Percentiles rank a stretch among this genome's conserved stretches.
These are phyloP conservation scores for Atopsyche davidsoni DNA, from an alignment of 1,140 invertebrate genomes.

Conservation along the genomic window DNA sequence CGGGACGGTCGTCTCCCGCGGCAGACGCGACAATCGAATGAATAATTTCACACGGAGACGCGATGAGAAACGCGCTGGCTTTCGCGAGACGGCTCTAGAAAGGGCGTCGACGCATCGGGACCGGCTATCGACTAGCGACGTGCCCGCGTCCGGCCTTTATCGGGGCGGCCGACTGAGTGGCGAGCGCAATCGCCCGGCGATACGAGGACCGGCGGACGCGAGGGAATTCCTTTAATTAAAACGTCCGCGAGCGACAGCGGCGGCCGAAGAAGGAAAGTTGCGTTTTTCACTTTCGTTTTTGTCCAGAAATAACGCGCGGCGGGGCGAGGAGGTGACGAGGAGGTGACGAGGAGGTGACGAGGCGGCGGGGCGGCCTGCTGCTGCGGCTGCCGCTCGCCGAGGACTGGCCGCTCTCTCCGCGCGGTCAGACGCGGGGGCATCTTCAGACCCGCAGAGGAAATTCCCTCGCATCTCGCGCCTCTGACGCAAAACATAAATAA, in stretches of 20 bases:
- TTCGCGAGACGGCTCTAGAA: too few species aligned
- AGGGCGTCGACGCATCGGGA: neutral
- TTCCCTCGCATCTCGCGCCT: too few species aligned
- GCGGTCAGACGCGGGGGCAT: too few species aligned
- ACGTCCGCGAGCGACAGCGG: too few species aligned
- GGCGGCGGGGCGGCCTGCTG: neutral
- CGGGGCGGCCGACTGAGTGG: neutral
- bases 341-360: neutral
- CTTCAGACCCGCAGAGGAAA: too few species aligned
- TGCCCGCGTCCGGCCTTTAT: neutral
- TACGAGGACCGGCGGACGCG: neutral
- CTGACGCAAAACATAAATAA: too few species aligned
- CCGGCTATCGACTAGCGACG: neutral
- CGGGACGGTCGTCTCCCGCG: too few species aligned
- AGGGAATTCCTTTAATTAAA: slow-evolving; percentile 5
- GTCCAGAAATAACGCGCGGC: slow-evolving; percentile 10
- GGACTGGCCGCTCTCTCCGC: too few species aligned
- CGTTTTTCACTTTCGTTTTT: slow-evolving; percentile 23
- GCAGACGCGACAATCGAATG: too few species aligned
- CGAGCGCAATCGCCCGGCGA: neutral
- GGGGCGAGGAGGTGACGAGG: neutral
- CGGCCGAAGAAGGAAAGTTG: slow-evolving; percentile 15
- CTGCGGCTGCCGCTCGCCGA: neutral
- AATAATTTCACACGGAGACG: too few species aligned
- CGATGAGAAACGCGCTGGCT: too few species aligned